phyloP scores from a whole-genome alignment of 1,140 invertebrate species.

The Sycophaga agraensis region DNA sequence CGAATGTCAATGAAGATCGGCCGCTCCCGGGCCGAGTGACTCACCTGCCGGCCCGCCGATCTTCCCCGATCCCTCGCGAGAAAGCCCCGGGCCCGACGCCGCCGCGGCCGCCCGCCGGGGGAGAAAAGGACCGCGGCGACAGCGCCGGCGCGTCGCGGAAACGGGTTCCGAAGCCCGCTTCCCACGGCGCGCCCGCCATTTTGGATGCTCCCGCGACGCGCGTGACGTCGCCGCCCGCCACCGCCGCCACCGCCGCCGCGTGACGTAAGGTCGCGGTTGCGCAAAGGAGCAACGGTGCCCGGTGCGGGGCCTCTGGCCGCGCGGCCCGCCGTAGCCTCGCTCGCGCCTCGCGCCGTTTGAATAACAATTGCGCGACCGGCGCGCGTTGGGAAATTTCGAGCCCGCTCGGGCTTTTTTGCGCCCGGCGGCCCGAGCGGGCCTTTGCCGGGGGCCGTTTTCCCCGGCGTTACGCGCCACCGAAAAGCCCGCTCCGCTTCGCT shows the following conservation, averaged over 20 bases:
- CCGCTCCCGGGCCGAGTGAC: too few species aligned
- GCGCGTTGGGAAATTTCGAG: too few species aligned
- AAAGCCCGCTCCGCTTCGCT: too few species aligned
- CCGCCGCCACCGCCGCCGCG: too few species aligned
- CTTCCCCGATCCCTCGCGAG: not conserved
- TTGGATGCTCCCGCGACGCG: slow-evolving; percentile 35
- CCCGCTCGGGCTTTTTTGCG: not conserved
- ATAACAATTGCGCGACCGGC: too few species aligned
- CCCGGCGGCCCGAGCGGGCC: not conserved
- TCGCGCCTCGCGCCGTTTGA: too few species aligned
- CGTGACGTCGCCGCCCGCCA: slow-evolving; percentile 13
- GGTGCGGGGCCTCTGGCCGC: too few species aligned
- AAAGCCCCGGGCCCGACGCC: not conserved
- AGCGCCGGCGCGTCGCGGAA: slow-evolving; percentile 16
- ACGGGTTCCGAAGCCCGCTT: slow-evolving; percentile 45
- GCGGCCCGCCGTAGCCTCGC: too few species aligned
- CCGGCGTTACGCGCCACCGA: too few species aligned
- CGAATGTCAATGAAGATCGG: too few species aligned
- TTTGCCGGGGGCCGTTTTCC: too few species aligned
- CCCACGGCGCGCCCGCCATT: slow-evolving; percentile 46
- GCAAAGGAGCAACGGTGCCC: slow-evolving; percentile 13
- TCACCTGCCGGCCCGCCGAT: too few species aligned
- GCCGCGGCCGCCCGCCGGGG: not conserved
- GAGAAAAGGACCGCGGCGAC: not conserved
- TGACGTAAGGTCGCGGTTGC: slow-evolving; percentile 41